Conservation (phyloP, 2,888 invertebrate species). For the Dendrolimus houi region DNA sequence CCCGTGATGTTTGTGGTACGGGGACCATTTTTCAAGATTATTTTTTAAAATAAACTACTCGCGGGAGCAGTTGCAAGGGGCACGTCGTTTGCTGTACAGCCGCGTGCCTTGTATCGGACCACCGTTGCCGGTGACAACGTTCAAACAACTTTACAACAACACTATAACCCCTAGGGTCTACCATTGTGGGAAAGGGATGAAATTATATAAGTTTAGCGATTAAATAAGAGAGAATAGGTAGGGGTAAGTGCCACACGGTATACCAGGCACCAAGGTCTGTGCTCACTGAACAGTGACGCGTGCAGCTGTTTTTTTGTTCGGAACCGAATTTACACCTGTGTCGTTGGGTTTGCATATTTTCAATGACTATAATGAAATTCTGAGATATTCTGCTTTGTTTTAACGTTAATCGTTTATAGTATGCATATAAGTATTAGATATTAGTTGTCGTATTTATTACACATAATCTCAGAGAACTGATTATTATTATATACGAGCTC, state of each 20-base stretch:
- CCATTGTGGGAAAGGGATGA: conserved; percentile 41
- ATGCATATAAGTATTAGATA: too few relatives aligned
- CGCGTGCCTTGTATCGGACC: conserved; percentile 55
- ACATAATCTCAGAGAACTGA: too few relatives aligned
- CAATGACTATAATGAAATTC: conserved; percentile 1
- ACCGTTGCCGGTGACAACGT: conserved; percentile 67
- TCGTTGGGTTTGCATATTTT: too few relatives aligned
- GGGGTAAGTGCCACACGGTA: conserved; percentile 52
- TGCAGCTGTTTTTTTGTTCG: conserved; percentile 34
- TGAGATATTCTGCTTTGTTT: too few relatives aligned
- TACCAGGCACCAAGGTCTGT: conserved; percentile 45
- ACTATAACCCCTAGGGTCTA: conserved; percentile 45
- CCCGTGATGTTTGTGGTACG: too few relatives aligned
- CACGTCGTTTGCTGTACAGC: conserved; percentile 25
- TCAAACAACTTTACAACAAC: conserved; percentile 62
- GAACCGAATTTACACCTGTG: conserved; percentile 58
- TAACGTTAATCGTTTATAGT: too few relatives aligned
- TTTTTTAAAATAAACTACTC: too few relatives aligned
- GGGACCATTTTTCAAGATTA: too few relatives aligned
- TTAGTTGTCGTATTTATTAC: too few relatives aligned
- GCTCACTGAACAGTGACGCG: conserved; percentile 65
- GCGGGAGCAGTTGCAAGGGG: background rate
- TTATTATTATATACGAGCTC: too few relatives aligned
- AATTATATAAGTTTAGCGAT: conserved; percentile 17
- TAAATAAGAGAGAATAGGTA: conserved; percentile 39